Evolutionary conservation across 2,797 vertebrate genomes (phyloP).

Genomic region (Craterocephalus amniculus): DNA sequence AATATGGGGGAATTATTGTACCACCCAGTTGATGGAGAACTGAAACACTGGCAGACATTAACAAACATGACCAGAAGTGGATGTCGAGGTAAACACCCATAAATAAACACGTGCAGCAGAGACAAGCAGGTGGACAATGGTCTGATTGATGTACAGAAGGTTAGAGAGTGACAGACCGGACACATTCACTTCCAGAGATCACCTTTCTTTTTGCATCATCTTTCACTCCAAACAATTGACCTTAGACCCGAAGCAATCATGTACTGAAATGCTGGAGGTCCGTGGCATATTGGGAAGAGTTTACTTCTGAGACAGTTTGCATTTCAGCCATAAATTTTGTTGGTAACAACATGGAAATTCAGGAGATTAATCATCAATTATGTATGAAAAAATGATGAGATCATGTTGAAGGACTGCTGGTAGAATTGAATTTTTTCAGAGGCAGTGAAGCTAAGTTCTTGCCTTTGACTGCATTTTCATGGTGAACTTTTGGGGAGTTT

Average conservation of each 20-base stretch:
- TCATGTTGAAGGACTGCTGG: background rate
- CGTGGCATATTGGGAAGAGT: background rate
- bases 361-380: background rate
- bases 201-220: conserved; percentile 14
- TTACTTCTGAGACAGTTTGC: background rate
- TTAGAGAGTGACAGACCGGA: background rate
- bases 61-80: background rate
- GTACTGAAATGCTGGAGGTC: background rate
- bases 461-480: too few relatives aligned
- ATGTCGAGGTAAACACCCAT: background rate
- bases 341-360: background rate
- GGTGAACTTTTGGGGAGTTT: too few relatives aligned
- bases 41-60: background rate
- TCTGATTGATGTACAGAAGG: conserved; percentile 14
- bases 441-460: too few relatives aligned
- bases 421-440: background rate
- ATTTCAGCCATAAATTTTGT: background rate
- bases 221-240: conserved; percentile 31
- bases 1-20: conserved; percentile 15
- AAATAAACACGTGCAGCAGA: conserved; percentile 1
- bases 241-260: conserved; percentile 30
- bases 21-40: conserved; percentile 5
- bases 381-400: background rate
- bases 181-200: conserved; percentile 11
- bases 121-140: background rate